These are phyloP conservation scores for Torymus texanus DNA, from an alignment of 2,888 invertebrate genomes.

Conservation along the genomic window DNA sequence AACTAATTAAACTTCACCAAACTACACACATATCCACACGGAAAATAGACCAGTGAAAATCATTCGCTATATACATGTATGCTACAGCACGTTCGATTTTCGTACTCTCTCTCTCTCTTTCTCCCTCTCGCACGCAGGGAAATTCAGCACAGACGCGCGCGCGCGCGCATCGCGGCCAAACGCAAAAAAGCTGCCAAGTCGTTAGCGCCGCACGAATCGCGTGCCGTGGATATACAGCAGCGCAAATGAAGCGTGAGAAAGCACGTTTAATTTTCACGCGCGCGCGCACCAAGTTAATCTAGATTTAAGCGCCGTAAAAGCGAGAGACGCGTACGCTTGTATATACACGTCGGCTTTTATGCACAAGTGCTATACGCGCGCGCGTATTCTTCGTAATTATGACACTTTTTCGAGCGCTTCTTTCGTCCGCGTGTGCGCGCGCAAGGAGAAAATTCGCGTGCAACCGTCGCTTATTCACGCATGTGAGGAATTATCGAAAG, in stretches of 20 bases:
- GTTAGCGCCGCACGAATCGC: not conserved
- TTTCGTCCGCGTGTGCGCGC: not conserved
- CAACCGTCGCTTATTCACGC: no score
- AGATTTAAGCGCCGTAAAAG: slow-evolving; percentile 19
- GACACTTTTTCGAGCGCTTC: slow-evolving; percentile 8
- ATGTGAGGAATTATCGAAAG: slow-evolving; percentile 3
- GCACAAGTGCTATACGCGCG: not conserved
- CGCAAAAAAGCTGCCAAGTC: not conserved
- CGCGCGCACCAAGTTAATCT: slow-evolving; percentile 6
- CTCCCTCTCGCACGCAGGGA: no score
- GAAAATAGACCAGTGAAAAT: no score
- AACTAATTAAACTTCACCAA: not conserved
- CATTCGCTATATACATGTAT: no score
- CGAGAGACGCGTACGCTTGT: not conserved
- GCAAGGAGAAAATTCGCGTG: no score
- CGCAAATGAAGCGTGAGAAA: slow-evolving; percentile 44
- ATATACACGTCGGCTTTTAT: no score
- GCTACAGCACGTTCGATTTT: no score
- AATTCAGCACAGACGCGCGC: not conserved
- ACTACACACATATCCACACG: no score
- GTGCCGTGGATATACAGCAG: not conserved
- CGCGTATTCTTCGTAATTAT: not conserved
- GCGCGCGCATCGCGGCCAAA: not conserved
- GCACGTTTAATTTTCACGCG: slow-evolving; percentile 25
- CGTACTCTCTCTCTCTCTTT: no score